Conservation (phyloP, 2,797 vertebrate species). For the Pantherophis vulpinus region DNA sequence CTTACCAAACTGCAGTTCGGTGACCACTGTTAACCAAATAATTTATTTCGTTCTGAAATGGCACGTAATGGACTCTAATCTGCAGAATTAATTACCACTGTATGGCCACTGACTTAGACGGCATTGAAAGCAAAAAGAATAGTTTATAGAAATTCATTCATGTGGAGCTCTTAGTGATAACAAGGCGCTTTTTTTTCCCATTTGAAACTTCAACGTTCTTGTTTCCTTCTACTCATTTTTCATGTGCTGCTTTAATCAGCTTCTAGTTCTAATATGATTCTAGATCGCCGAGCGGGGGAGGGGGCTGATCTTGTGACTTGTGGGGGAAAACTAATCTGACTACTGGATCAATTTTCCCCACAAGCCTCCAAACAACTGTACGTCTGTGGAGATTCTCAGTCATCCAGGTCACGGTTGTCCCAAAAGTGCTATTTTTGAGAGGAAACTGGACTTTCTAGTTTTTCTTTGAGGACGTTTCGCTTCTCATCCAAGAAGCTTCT, state of each 20-base stretch:
- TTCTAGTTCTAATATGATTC: background rate
- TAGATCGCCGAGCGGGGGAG: accelerated
- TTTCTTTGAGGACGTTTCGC: no score
- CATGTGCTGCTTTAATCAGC: background rate
- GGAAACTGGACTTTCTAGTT: no score
- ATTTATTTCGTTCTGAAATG: background rate
- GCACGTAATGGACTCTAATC: background rate
- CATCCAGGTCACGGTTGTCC: no score
- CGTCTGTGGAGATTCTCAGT: no score
- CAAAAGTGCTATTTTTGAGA: no score
- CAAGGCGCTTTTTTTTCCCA: background rate
- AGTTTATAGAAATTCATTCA: background rate
- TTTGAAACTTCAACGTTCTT: background rate
- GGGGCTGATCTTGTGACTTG: background rate
- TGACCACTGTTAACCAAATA: background rate
- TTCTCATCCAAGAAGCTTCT: no score
- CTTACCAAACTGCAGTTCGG: background rate
- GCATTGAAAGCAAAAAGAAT: background rate
- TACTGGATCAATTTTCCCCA: background rate
- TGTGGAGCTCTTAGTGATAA: background rate
- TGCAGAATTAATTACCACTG: background rate
- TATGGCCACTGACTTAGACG: background rate
- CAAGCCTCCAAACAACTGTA: background rate
- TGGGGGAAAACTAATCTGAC: background rate
- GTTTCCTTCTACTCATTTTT: background rate